Evolutionary conservation across 2,797 vertebrate species (phyloP).

Genomic region (Orestias chungarensis): DNA sequence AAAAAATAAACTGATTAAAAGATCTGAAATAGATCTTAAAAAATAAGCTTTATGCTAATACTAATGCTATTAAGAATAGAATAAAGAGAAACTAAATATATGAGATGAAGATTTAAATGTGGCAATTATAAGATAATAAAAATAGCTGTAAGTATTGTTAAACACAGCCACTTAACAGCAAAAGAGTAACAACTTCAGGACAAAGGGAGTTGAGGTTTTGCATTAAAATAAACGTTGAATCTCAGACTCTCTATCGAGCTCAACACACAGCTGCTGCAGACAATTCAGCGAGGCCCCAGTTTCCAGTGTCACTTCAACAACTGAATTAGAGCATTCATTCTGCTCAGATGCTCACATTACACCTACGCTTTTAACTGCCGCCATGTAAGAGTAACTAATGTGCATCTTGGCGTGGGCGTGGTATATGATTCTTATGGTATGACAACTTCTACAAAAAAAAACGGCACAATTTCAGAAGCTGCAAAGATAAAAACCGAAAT

Average conservation of each 20-base stretch:
- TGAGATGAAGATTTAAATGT: slow-evolving; percentile 9
- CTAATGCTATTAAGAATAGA: neutral
- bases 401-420: neutral
- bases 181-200: slow-evolving; percentile 17
- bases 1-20: neutral
- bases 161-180: slow-evolving; percentile 11
- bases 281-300: slow-evolving; percentile 51
- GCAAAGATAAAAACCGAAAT: neutral
- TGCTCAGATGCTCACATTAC: slow-evolving; percentile 13
- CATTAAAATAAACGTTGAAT: slow-evolving; percentile 31
- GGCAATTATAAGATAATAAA: slow-evolving; percentile 18
- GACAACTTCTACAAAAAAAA: neutral
- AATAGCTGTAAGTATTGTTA: slow-evolving; percentile 18
- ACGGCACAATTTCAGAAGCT: neutral
- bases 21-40: neutral
- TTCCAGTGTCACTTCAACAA: slow-evolving; percentile 43
- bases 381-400: slow-evolving; percentile 6
- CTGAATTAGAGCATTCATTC: slow-evolving; percentile 26
- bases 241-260: neutral
- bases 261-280: slow-evolving; percentile 40
- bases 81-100: slow-evolving; percentile 19
- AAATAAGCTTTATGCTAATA: too few species aligned
- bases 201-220: slow-evolving; percentile 17
- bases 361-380: slow-evolving; percentile 7
- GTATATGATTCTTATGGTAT: neutral